phyloP scores from a whole-genome alignment of 2,797 vertebrate species.

The Tokudaia tokunoshimensis region DNA sequence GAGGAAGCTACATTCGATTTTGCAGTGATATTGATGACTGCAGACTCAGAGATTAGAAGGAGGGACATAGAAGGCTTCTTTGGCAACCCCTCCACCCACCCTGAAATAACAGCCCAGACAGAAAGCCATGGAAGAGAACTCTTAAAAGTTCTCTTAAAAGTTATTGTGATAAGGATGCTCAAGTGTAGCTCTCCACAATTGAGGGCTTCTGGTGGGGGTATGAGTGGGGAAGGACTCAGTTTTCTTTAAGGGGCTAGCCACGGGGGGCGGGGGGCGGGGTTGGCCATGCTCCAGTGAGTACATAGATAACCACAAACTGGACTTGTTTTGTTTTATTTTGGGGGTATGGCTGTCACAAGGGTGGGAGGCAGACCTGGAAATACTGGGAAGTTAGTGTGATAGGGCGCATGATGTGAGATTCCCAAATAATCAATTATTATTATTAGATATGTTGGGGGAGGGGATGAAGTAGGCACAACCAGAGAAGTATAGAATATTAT shows the following conservation, averaged over 20 bases:
- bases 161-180: neutral
- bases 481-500: neutral
- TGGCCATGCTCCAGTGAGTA: neutral
- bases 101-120: neutral
- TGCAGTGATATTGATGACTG: neutral
- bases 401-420: neutral
- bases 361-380: neutral
- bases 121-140: neutral
- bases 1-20: neutral
- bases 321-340: neutral
- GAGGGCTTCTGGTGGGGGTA: neutral
- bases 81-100: neutral
- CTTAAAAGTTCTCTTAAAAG: neutral
- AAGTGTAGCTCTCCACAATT: neutral
- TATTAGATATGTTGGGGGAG: neutral
- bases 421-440: neutral
- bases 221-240: neutral
- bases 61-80: neutral
- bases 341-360: neutral
- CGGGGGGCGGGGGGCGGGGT: neutral
- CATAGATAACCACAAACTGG: neutral
- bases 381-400: neutral
- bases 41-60: neutral
- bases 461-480: neutral
- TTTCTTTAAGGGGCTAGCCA: neutral